These are phyloP conservation scores for Engystomops pustulosus DNA, from an alignment of 2,113 vertebrate genomes.

Conservation along the genomic window DNA sequence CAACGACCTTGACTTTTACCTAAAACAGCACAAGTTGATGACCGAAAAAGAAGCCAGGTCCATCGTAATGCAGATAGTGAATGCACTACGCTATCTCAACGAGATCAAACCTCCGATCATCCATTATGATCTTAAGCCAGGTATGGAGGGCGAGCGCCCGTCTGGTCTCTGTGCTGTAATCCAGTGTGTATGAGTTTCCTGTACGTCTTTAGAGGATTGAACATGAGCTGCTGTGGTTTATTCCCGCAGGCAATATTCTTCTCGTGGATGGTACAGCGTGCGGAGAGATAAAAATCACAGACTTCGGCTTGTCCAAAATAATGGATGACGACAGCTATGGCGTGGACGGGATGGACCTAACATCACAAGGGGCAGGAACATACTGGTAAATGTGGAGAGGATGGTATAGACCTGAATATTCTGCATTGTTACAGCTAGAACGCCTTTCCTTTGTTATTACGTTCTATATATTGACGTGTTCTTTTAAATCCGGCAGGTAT, in stretches of 20 bases:
- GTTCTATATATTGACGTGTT: no score
- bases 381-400: constrained; percentile 83
- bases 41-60: constrained; percentile 98
- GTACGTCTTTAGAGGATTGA: no score
- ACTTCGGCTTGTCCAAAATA: constrained; percentile 98
- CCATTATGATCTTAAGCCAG: constrained; percentile 99
- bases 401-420: neutral
- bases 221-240: no score
- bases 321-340: constrained; percentile 99
- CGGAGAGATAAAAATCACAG: constrained; percentile 99
- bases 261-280: constrained; percentile 97
- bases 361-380: constrained; percentile 97
- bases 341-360: constrained; percentile 98
- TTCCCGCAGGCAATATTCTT: constrained; percentile 89
- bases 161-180: no score
- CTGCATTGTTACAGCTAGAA: no score
- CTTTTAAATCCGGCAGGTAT: constrained; percentile 78
- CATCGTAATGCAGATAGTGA: constrained; percentile 99
- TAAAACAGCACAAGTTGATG: constrained; percentile 99
- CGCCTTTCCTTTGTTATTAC: no score
- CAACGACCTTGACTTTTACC: constrained; percentile 99
- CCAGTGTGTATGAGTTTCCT: no score
- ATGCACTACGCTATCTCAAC: constrained; percentile 98
- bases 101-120: constrained; percentile 99
- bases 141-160: no score